Conservation (phyloP, 2,797 vertebrate species). For the Sebastes matsubarae region DNA sequence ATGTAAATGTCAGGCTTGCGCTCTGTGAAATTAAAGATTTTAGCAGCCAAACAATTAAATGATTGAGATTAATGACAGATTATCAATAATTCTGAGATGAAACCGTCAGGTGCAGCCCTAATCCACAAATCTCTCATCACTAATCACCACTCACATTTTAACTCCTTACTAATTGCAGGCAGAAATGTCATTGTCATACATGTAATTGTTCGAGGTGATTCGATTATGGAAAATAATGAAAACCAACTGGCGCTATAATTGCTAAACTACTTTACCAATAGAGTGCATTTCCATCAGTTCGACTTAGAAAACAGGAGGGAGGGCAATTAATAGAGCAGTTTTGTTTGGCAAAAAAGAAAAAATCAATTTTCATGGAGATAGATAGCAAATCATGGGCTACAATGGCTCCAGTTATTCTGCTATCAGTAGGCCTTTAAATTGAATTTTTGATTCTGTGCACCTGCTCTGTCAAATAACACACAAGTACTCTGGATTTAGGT, state of each 20-base stretch:
- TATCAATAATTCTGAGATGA: neutral
- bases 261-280: conserved; percentile 10
- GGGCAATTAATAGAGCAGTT: neutral
- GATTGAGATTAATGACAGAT: neutral
- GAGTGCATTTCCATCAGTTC: conserved; percentile 15
- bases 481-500: neutral
- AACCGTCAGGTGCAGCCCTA: neutral
- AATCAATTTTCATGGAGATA: neutral
- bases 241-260: conserved; percentile 26
- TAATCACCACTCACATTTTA: neutral
- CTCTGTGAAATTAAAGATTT: neutral
- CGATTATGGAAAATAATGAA: conserved; percentile 42
- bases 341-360: neutral
- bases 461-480: neutral
- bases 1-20: neutral
- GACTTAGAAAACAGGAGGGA: conserved; percentile 2
- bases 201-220: conserved; percentile 39
- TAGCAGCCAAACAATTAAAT: neutral
- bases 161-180: neutral
- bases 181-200: neutral
- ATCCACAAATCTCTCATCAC: neutral
- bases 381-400: neutral
- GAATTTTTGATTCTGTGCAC: neutral
- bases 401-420: neutral
- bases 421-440: neutral